Conservation (phyloP, 2,113 vertebrate species). For the Ascaphus truei region DNA sequence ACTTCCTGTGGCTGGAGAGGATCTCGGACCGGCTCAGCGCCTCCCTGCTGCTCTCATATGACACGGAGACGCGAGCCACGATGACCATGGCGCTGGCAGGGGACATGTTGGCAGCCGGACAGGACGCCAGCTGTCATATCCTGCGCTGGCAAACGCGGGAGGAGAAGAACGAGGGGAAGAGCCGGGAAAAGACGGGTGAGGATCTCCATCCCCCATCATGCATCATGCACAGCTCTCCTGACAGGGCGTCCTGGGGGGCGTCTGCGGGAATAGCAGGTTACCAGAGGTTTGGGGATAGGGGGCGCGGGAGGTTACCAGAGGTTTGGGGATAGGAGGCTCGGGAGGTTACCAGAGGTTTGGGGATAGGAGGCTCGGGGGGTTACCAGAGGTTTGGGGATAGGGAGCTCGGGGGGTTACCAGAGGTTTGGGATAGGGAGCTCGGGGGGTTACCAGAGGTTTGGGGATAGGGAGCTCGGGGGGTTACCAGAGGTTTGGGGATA, state of each 20-base stretch:
- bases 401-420: too few species aligned
- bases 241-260: background rate
- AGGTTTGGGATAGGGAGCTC: fast-evolving
- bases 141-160: slow-evolving; percentile 62
- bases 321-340: too few species aligned
- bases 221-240: fast-evolving
- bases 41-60: slow-evolving; percentile 80
- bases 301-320: too few species aligned
- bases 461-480: too few species aligned
- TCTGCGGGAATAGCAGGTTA: background rate
- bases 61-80: slow-evolving; percentile 82
- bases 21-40: slow-evolving; percentile 71
- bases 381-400: too few species aligned
- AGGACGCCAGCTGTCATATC: slow-evolving; percentile 82
- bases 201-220: too few species aligned
- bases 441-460: too few species aligned
- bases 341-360: background rate
- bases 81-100: slow-evolving; percentile 87
- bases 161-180: slow-evolving; percentile 24
- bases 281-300: too few species aligned
- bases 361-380: too few species aligned
- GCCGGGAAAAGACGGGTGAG: slow-evolving; percentile 61
- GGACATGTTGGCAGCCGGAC: slow-evolving; percentile 82
- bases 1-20: slow-evolving; percentile 81
- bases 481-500: too few species aligned